A percentile compares a stretch with the other conserved stretches of the same genome.
These are phyloP conservation scores for Lepidostoma basale DNA, from an alignment of 1,140 invertebrate species.

Conservation along the genomic window DNA sequence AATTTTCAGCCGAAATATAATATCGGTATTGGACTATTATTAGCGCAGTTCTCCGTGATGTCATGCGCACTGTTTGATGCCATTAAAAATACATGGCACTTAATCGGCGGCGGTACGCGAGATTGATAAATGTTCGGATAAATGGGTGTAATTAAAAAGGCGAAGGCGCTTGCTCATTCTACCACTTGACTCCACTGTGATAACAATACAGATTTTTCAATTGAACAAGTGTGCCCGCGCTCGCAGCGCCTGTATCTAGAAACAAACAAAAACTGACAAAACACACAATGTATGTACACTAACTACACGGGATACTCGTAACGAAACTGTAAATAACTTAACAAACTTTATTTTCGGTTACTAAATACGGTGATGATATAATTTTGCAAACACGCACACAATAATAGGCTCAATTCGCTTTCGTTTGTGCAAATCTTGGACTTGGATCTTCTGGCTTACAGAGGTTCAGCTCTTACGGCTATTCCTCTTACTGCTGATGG, in stretches of 20 bases:
- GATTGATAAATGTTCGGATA: constrained; percentile 29
- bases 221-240: constrained; percentile 6
- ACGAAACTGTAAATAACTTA: too few species aligned
- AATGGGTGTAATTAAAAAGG: constrained; percentile 29
- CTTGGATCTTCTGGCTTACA: too few species aligned
- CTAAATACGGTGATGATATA: too few species aligned
- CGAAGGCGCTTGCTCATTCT: constrained; percentile 22
- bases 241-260: not conserved
- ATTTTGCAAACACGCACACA: too few species aligned
- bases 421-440: too few species aligned
- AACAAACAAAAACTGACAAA: constrained; percentile 6
- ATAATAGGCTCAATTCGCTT: too few species aligned
- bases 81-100: not conserved
- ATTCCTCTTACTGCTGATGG: too few species aligned
- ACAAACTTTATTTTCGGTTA: too few species aligned
- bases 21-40: constrained; percentile 1
- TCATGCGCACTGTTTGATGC: not conserved
- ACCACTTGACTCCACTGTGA: constrained; percentile 26
- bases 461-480: too few species aligned
- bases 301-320: not conserved
- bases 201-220: constrained; percentile 24
- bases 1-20: not conserved
- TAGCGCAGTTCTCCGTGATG: not conserved
- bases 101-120: constrained; percentile 19
- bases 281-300: not conserved